Evolutionary conservation across 2,113 vertebrate species (phyloP).

Genomic region (Varanus komodoensis): DNA sequence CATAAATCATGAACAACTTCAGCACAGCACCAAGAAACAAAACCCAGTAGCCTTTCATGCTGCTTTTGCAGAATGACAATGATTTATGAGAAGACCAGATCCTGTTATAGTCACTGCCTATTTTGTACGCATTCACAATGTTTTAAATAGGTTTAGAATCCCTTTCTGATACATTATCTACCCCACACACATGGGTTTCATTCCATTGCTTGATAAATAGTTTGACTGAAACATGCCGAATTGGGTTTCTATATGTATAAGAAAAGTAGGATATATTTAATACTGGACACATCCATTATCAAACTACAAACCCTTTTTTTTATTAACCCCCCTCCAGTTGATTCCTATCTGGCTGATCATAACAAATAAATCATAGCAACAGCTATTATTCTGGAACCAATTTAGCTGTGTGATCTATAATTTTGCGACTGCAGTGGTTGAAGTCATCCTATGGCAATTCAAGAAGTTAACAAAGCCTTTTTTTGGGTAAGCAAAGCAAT

Average conservation of each 20-base stretch:
- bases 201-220: slow-evolving; percentile 13
- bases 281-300: not conserved
- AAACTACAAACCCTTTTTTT: slow-evolving; percentile 16
- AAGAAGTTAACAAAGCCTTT: not conserved
- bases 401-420: not conserved
- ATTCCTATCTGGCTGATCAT: slow-evolving; percentile 20
- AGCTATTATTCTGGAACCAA: slow-evolving; percentile 14
- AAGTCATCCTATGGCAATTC: not conserved
- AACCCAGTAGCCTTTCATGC: rapidly evolving
- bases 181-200: not conserved
- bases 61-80: not conserved
- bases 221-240: not conserved
- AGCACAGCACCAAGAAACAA: not conserved
- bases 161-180: not conserved
- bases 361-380: slow-evolving; percentile 15
- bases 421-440: not conserved
- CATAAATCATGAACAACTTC: not conserved
- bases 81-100: not conserved
- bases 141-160: not conserved
- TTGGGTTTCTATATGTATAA: not conserved
- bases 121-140: not conserved
- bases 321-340: not conserved
- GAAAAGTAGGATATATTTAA: not conserved
- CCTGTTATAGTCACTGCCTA: not conserved
- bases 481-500: not conserved